Percentiles rank a stretch among this genome's conserved stretches.
Evolutionary conservation across 2,797 vertebrate genomes (phyloP).

Genomic region (Pangasius larnaudii): DNA sequence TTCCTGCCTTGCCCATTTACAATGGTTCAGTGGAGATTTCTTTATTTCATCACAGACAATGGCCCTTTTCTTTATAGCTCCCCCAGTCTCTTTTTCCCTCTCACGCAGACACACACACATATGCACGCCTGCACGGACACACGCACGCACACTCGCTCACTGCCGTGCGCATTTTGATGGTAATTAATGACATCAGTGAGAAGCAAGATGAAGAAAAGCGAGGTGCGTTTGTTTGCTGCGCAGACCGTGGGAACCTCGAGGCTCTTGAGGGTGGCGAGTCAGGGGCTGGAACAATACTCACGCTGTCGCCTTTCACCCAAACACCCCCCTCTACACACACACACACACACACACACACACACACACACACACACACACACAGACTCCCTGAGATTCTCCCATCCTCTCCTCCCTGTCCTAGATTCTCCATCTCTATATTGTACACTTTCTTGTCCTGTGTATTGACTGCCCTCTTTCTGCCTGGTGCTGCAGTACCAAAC

Average conservation of each 20-base stretch:
- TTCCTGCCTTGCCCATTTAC: slow-evolving; percentile 90
- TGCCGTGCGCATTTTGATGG: slow-evolving; percentile 83
- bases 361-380: slow-evolving; percentile 57
- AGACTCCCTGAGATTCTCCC: slow-evolving; percentile 67
- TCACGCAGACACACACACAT: slow-evolving; percentile 32
- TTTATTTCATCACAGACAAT: slow-evolving; percentile 88
- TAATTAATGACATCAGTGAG: slow-evolving; percentile 86
- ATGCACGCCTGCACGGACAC: slow-evolving; percentile 26
- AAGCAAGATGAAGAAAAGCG: slow-evolving; percentile 61
- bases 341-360: slow-evolving; percentile 61
- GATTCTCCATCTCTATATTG: slow-evolving; percentile 58
- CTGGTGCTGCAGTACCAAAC: slow-evolving; percentile 51
- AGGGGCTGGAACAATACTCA: slow-evolving; percentile 80
- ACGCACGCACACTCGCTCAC: slow-evolving; percentile 69
- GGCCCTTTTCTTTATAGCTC: slow-evolving; percentile 76
- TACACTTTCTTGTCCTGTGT: slow-evolving; percentile 53
- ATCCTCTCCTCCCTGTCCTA: slow-evolving; percentile 61
- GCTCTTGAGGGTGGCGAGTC: slow-evolving; percentile 82
- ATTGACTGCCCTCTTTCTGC: slow-evolving; percentile 71
- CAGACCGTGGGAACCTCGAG: slow-evolving; percentile 83
- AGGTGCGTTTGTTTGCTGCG: slow-evolving; percentile 78
- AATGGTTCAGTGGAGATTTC: slow-evolving; percentile 95
- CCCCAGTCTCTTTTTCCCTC: slow-evolving; percentile 57
- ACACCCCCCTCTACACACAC: slow-evolving; percentile 72
- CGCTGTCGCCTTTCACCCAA: slow-evolving; percentile 81